Conservation (phyloP, 2,888 invertebrate genomes). For the Philopedon plagiatum region DNA sequence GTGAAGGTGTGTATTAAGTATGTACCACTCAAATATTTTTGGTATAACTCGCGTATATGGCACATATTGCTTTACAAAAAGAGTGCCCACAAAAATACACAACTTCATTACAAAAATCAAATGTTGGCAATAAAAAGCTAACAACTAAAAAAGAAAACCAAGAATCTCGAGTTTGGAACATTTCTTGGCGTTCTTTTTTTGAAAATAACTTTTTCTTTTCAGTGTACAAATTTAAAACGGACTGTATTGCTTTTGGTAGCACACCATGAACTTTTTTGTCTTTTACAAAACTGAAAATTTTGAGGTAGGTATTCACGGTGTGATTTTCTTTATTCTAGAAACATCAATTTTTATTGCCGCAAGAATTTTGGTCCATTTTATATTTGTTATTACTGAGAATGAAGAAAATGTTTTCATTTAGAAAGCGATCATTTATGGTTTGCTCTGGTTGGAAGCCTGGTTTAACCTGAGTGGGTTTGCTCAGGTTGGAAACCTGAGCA, state of each 20-base stretch:
- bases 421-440: no score
- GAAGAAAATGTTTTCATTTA: background rate
- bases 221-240: conserved; percentile 39
- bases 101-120: conserved; percentile 27
- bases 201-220: conserved; percentile 27
- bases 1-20: conserved; percentile 32
- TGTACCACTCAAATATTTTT: conserved; percentile 43
- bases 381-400: conserved; percentile 8
- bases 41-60: conserved; percentile 49
- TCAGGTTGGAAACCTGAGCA: no score
- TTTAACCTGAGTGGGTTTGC: no score
- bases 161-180: background rate
- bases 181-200: conserved; percentile 36
- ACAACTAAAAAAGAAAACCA: conserved; percentile 39
- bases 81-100: conserved; percentile 33
- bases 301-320: conserved; percentile 43
- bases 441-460: no score
- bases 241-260: conserved; percentile 24
- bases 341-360: conserved; percentile 24
- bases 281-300: conserved; percentile 38
- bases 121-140: conserved; percentile 37
- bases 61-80: conserved; percentile 51
- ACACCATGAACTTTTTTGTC: conserved; percentile 33
- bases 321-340: conserved; percentile 43
- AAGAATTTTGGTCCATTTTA: conserved; percentile 32